These are phyloP conservation scores for Cyphomyrus plagiostoma DNA, from an alignment of 2,113 vertebrate genomes.

Conservation along the genomic window DNA sequence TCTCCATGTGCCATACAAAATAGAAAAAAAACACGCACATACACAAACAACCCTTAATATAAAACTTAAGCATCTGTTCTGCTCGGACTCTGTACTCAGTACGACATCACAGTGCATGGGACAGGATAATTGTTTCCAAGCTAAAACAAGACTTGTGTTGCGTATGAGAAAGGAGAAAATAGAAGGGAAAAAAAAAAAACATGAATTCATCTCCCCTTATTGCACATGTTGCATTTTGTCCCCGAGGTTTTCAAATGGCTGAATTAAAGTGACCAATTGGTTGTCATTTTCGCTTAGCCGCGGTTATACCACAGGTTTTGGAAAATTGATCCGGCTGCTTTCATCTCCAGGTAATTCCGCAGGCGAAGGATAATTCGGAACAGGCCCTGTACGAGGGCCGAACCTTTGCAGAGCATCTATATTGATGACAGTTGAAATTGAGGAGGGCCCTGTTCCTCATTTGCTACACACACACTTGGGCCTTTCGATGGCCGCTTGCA, in stretches of 20 bases:
- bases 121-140: constrained; percentile 26
- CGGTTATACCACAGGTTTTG: constrained; percentile 55
- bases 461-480: constrained; percentile 71
- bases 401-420: constrained; percentile 62
- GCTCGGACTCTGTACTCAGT: constrained; percentile 28
- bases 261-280: constrained; percentile 51
- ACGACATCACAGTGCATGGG: constrained; percentile 25
- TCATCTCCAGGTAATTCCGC: constrained; percentile 69
- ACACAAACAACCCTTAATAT: neutral
- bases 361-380: constrained; percentile 57
- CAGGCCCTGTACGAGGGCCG: constrained; percentile 54
- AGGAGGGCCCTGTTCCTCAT: constrained; percentile 77
- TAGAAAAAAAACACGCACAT: neutral
- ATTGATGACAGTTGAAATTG: constrained; percentile 82
- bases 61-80: neutral
- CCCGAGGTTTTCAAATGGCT: constrained; percentile 30
- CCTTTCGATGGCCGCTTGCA: constrained; percentile 66
- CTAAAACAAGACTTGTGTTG: constrained; percentile 44
- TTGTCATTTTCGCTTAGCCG: constrained; percentile 61
- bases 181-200: constrained; percentile 22
- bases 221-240: constrained; percentile 26
- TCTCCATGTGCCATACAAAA: constrained; percentile 31
- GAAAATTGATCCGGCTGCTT: constrained; percentile 66
- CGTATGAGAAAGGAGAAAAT: constrained; percentile 30
- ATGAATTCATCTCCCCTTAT: constrained; percentile 37